A percentile compares a stretch with the other conserved stretches of the same genome.
phyloP scores from a whole-genome alignment of 2,797 vertebrate species.

The Mus minutoides region DNA sequence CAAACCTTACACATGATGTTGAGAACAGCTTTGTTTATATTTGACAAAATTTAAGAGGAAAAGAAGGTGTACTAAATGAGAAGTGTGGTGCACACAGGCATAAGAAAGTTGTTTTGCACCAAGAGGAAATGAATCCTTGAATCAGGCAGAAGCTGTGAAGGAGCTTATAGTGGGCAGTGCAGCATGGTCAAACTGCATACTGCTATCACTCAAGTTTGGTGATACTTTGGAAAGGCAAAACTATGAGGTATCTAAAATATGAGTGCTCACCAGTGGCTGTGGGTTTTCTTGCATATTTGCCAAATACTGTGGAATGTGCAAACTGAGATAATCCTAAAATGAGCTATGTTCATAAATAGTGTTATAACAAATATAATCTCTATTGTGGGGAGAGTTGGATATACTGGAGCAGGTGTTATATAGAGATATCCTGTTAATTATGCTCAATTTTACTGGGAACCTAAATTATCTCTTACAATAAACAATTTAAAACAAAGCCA shows the following conservation, averaged over 20 bases:
- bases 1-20: neutral
- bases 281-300: neutral
- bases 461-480: no score
- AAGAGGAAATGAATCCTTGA: neutral
- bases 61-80: neutral
- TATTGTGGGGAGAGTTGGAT: neutral
- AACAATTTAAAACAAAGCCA: neutral
- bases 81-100: neutral
- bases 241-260: no score
- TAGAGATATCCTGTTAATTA: neutral
- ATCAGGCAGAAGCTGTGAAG: neutral
- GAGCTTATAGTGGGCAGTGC: neutral
- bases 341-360: no score
- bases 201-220: neutral
- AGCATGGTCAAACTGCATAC: neutral
- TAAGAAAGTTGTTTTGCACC: neutral
- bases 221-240: neutral
- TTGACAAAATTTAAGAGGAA: neutral
- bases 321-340: neutral
- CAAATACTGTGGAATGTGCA: neutral
- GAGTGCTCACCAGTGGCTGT: neutral
- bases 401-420: neutral
- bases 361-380: no score
- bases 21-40: neutral
- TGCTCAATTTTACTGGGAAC: neutral